Evolutionary conservation across 2,888 invertebrate genomes (phyloP).

Genomic region (Glaucopsyche alexis): DNA sequence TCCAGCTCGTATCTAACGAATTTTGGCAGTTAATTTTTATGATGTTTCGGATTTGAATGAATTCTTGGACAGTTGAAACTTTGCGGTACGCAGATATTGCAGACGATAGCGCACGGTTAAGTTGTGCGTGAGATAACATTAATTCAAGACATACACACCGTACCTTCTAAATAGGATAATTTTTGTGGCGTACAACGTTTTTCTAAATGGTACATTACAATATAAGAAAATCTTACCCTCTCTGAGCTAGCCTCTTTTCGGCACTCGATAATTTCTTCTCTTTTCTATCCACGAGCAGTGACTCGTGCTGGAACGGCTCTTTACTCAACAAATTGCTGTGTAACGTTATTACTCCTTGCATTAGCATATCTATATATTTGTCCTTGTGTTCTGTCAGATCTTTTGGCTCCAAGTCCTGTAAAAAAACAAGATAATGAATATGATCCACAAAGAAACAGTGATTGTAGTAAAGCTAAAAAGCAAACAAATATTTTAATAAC

Average conservation of each 20-base stretch:
- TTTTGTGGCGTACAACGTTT: too few relatives aligned
- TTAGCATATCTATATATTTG: conserved; percentile 89
- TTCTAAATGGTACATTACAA: too few relatives aligned
- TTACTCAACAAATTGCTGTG: conserved; percentile 84
- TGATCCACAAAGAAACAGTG: too few relatives aligned
- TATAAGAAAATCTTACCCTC: conserved; percentile 68
- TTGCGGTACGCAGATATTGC: too few relatives aligned
- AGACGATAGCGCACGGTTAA: too few relatives aligned
- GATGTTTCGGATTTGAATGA: too few relatives aligned
- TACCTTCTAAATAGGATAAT: too few relatives aligned
- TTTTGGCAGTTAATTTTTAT: too few relatives aligned
- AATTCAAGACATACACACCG: too few relatives aligned
- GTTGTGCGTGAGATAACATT: too few relatives aligned
- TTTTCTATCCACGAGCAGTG: conserved; percentile 94
- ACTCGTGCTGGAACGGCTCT: conserved; percentile 97
- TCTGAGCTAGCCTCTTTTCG: conserved; percentile 95
- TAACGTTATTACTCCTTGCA: conserved; percentile 85
- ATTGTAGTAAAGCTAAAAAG: too few relatives aligned
- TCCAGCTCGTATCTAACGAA: conserved; percentile 90
- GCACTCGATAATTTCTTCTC: conserved; percentile 96
- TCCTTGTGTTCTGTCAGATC: conserved; percentile 86
- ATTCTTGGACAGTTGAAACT: too few relatives aligned
- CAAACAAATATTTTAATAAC: not conserved
- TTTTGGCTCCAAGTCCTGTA: conserved; percentile 85
- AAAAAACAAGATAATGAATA: conserved; percentile 10